phyloP scores from a whole-genome alignment of 2,797 vertebrate species.

The Diplodus puntazzo region DNA sequence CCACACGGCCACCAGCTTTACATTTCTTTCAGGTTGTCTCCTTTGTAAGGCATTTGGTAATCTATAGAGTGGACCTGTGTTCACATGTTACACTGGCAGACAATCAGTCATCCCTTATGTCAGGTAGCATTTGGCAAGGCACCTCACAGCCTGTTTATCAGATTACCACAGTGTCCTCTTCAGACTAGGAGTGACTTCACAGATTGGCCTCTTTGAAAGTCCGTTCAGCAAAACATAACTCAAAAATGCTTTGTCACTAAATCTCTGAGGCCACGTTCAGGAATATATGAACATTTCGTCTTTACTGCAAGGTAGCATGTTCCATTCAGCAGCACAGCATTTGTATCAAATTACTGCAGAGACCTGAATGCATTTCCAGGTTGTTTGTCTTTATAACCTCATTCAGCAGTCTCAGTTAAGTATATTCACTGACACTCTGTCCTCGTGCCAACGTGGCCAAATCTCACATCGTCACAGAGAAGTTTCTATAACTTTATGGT shows the following conservation, averaged over 20 bases:
- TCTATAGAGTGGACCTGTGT: slow-evolving; percentile 24
- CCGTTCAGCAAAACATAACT: slow-evolving; percentile 39
- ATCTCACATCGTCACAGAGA: neutral
- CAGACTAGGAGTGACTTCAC: slow-evolving; percentile 37
- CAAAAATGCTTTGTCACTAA: slow-evolving; percentile 41
- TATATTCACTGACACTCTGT: slow-evolving; percentile 16
- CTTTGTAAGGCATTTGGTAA: slow-evolving; percentile 10
- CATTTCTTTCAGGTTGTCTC: slow-evolving; percentile 13
- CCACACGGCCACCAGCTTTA: slow-evolving; percentile 13
- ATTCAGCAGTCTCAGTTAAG: slow-evolving; percentile 41
- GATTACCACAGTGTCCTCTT: slow-evolving; percentile 43
- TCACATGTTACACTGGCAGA: slow-evolving; percentile 43
- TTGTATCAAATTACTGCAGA: slow-evolving; percentile 61
- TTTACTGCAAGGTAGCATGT: slow-evolving; percentile 35
- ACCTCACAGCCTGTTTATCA: slow-evolving; percentile 22
- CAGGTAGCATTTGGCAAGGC: slow-evolving; percentile 33
- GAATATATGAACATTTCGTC: slow-evolving; percentile 38
- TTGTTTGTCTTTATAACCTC: slow-evolving; percentile 10
- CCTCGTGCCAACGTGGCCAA: slow-evolving; percentile 27
- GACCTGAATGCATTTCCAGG: slow-evolving; percentile 19
- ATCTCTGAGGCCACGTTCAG: slow-evolving; percentile 37
- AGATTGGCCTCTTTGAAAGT: slow-evolving; percentile 36
- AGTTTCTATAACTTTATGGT: slow-evolving; percentile 7
- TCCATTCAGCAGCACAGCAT: slow-evolving; percentile 45
- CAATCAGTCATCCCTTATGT: slow-evolving; percentile 26